Conservation (phyloP, 2,888 invertebrate species). For the Cosmia trapezina region DNA sequence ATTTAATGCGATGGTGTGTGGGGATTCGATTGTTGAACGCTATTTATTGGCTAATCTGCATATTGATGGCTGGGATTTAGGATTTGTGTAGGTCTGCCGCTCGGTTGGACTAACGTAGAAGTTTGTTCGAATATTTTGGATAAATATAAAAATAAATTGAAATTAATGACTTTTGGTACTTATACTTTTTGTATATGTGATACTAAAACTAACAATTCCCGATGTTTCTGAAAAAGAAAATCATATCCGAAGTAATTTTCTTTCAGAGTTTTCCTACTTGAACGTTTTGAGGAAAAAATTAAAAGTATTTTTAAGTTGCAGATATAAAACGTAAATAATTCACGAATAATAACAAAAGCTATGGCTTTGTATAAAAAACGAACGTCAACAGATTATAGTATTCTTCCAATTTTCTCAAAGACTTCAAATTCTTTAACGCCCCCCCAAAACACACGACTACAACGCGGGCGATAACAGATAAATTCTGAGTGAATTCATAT, state of each 20-base stretch:
- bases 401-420: neutral
- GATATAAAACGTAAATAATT: neutral
- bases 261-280: neutral
- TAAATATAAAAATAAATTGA: neutral
- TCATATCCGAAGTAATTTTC: neutral
- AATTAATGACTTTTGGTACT: neutral
- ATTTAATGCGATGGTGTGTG: constrained; percentile 54
- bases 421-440: neutral
- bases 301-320: neutral
- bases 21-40: constrained; percentile 37
- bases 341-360: neutral
- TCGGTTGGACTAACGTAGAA: neutral
- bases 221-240: neutral
- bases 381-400: neutral
- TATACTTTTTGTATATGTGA: neutral
- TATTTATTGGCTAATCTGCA: constrained; percentile 32
- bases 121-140: neutral
- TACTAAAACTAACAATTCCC: neutral
- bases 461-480: constrained; percentile 32
- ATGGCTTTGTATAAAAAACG: neutral
- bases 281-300: neutral
- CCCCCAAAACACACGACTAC: neutral
- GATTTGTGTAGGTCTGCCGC: neutral
- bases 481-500: constrained; percentile 70
- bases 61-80: constrained; percentile 25